Evolutionary conservation across 2,113 vertebrate genomes (phyloP).

Genomic region (Saccopteryx leptura): DNA sequence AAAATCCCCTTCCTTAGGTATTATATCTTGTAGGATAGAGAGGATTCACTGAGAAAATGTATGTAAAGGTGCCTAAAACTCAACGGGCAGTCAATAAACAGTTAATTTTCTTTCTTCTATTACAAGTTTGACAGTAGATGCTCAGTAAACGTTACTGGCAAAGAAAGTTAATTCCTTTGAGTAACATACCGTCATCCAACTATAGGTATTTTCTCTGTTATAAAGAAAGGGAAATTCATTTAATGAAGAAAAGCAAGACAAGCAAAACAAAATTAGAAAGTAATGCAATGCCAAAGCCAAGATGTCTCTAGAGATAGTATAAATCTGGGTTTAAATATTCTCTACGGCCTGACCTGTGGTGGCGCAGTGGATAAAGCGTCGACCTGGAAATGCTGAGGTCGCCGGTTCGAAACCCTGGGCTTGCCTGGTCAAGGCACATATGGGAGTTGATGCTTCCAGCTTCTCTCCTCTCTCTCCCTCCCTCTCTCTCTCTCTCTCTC

Average conservation of each 20-base stretch:
- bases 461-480: too few species aligned
- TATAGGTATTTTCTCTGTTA: neutral
- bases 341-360: too few species aligned
- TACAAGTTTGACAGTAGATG: neutral
- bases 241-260: conserved; percentile 44
- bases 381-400: too few species aligned
- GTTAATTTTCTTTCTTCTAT: conserved; percentile 14
- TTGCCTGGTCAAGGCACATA: too few species aligned
- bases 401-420: too few species aligned
- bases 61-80: neutral
- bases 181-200: neutral
- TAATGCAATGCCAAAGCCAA: neutral
- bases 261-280: neutral
- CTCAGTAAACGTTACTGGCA: conserved; percentile 14
- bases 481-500: too few species aligned
- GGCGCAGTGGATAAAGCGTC: too few species aligned
- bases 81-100: neutral
- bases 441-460: too few species aligned
- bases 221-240: conserved; percentile 16
- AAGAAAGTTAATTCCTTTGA: conserved; percentile 51
- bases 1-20: conserved; percentile 16
- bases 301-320: neutral
- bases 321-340: conserved; percentile 41
- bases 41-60: conserved; percentile 2
- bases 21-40: neutral